Evolutionary conservation across 1,140 invertebrate genomes (phyloP), one percentile per base, ranked within the genome.

Genomic region (Gryllus bimaculatus): DNA sequence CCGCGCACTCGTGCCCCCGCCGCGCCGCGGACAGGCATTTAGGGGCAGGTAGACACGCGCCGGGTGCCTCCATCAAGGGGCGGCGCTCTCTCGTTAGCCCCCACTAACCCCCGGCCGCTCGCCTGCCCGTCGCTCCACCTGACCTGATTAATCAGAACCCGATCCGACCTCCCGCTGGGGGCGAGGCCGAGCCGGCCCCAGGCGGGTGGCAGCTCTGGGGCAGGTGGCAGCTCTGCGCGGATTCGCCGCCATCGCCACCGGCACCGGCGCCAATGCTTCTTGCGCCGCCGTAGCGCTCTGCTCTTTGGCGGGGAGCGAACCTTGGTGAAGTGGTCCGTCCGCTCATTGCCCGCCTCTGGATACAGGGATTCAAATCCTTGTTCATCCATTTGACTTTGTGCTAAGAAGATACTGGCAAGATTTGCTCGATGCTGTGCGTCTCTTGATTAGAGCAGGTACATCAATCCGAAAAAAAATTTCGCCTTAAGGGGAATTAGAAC

Each of bases 111-210:
- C 54, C 54, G 18, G 5, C 26, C 26, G 26, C 26, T 1, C 26
- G 26, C 26, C 2, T 7, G 54, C 54, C 10, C 54, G 54, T 66
- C 54, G 18, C 54, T 66, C 54, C 54, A 66, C 54, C 54, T 66
- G 54, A 66, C 54, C 54, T 66, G 54, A 66, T 66, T 66, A 66
- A 66, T 66, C 54, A 66, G 54, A 66, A 66, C 54, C 54, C 54
- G 54, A 66, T 66, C 54, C 54, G 54, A 66, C 54, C 54, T 10
- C 10, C 54, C 54, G 10, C 54, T 2, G 54, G 10, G 18, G 54
- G 54, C 54, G 54, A 1, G 26, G 26, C 26, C 26, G 26, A 39
- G 26, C 26, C 26, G 26, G 26, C 26, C 26, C 26, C 1, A 39
- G 26, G 54, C 54, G 18, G 49, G 49, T 54, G 49, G 49, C 15